Percentiles rank a stretch among this genome's conserved stretches.
Evolutionary conservation across 2,797 vertebrate species (phyloP).

Genomic region (Thalassophryne amazonica): DNA sequence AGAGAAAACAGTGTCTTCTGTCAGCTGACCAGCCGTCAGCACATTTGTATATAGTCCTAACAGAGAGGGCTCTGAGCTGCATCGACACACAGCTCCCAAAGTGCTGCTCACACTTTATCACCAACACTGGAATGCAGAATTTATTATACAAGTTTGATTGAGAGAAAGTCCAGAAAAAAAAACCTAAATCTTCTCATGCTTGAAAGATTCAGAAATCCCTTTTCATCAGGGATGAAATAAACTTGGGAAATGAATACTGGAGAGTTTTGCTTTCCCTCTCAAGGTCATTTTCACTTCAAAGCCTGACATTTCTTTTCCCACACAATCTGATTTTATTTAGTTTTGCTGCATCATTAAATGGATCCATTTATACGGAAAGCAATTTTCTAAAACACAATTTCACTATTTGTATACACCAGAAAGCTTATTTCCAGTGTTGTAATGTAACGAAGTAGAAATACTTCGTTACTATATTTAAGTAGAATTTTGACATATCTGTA

Average conservation of each 20-base stretch:
- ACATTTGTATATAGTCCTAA: slow-evolving; percentile 33
- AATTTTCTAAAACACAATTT: no score
- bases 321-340: not conserved
- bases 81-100: slow-evolving; percentile 22
- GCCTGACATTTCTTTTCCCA: not conserved
- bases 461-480: no score
- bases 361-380: no score
- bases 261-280: slow-evolving; percentile 40
- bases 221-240: slow-evolving; percentile 63
- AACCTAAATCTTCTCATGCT: slow-evolving; percentile 18
- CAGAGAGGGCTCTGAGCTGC: slow-evolving; percentile 16
- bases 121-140: slow-evolving; percentile 36
- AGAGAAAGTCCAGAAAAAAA: slow-evolving; percentile 16
- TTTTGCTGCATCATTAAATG: no score
- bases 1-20: not conserved
- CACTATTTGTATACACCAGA: no score
- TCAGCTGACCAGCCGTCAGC: slow-evolving; percentile 37
- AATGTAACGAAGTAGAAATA: no score
- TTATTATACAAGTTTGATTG: slow-evolving; percentile 14
- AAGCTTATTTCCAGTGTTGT: no score
- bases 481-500: no score
- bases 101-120: slow-evolving; percentile 34
- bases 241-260: slow-evolving; percentile 27
- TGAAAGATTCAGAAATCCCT: slow-evolving; percentile 43
- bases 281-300: slow-evolving; percentile 46